phyloP scores from a whole-genome alignment of 1,140 invertebrate species.

The Drosophila kikkawai region DNA sequence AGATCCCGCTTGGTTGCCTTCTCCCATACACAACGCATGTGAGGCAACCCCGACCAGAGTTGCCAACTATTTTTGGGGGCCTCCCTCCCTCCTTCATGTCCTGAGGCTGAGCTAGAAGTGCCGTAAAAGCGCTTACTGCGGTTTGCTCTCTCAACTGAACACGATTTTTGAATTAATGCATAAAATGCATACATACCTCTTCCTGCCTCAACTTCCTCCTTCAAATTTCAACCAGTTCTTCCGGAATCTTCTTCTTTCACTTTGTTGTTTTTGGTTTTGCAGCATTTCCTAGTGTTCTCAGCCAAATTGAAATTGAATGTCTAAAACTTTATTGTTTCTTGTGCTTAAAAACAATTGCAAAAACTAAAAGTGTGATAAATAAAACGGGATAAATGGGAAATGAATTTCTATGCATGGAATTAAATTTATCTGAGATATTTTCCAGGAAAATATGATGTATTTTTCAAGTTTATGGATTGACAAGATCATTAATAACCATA shows the following conservation, averaged over 20 bases:
- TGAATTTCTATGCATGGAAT: too few species aligned
- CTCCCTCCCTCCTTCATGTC: neutral
- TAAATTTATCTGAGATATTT: neutral
- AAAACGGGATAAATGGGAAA: neutral
- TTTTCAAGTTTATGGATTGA: neutral
- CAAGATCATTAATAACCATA: neutral
- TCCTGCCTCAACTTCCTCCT: conserved; percentile 31
- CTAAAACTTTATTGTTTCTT: conserved; percentile 37
- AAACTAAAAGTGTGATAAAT: conserved; percentile 1
- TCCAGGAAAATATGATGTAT: neutral
- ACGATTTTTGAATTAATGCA: conserved; percentile 77
- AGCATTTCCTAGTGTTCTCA: conserved; percentile 29
- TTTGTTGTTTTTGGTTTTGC: conserved; percentile 20
- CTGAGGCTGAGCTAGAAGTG: neutral
- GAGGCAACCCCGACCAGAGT: conserved; percentile 22
- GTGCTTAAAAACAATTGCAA: neutral
- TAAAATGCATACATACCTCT: conserved; percentile 61
- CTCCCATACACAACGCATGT: neutral
- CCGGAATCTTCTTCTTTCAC: conserved; percentile 8
- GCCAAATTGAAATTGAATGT: conserved; percentile 72
- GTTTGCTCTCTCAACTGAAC: conserved; percentile 53
- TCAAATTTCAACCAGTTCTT: conserved; percentile 13
- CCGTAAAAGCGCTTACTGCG: conserved; percentile 47
- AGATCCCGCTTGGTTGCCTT: conserved; percentile 27
- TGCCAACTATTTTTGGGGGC: conserved; percentile 34